phyloP scores from a whole-genome alignment of 2,113 vertebrate genomes.

The Anguilla rostrata region DNA sequence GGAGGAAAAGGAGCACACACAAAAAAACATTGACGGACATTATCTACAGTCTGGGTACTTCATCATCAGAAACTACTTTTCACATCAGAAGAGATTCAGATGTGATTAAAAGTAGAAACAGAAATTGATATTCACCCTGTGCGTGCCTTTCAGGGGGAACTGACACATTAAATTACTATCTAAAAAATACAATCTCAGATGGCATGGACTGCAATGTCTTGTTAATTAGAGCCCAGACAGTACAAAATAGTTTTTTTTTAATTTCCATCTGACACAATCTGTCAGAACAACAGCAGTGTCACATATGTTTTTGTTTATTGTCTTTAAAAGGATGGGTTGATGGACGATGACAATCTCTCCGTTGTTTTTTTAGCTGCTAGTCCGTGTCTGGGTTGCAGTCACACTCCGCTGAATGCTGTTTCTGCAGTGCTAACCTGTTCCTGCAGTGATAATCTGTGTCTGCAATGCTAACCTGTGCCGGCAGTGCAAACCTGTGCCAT shows the following conservation, averaged over 20 bases:
- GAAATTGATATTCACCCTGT: neutral
- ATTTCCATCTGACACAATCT: neutral
- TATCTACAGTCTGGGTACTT: constrained; percentile 3
- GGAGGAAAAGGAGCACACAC: neutral
- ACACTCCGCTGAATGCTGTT: neutral
- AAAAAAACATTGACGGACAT: neutral
- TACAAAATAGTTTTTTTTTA: neutral
- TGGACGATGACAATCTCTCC: neutral
- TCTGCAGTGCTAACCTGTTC: neutral
- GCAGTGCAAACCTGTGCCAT: too few relatives aligned
- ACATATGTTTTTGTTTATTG: neutral
- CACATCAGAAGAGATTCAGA: neutral
- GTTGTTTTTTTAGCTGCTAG: neutral
- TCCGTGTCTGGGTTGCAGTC: neutral
- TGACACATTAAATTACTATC: constrained; percentile 20
- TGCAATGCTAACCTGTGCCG: too few relatives aligned
- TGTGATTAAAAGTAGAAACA: neutral
- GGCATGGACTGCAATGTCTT: neutral
- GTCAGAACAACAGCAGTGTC: neutral
- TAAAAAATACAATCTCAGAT: constrained; percentile 11
- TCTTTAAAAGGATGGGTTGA: neutral
- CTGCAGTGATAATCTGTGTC: too few relatives aligned
- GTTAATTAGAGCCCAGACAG: constrained; percentile 15
- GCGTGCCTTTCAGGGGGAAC: neutral
- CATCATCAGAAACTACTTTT: constrained; percentile 4